Conservation (phyloP, 2,888 invertebrate species). For the Phalera bucephala region DNA sequence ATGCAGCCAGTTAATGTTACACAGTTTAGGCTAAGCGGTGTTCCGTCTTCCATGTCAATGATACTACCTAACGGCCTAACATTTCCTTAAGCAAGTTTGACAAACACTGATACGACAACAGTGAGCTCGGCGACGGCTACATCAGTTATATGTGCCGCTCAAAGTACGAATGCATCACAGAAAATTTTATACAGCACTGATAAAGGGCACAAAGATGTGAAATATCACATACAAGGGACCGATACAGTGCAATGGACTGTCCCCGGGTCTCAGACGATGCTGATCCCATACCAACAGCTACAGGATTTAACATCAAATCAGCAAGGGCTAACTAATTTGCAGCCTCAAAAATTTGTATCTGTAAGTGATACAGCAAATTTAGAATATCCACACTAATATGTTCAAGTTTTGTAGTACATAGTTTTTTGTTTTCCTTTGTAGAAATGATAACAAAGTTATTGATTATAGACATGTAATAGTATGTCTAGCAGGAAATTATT, state of each 20-base stretch:
- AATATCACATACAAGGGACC: constrained; percentile 72
- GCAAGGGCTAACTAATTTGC: constrained; percentile 61
- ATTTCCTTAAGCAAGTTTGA: constrained; percentile 67
- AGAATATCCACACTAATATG: too few species aligned
- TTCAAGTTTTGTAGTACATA: too few species aligned
- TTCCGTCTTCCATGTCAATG: constrained; percentile 78
- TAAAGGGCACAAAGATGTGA: constrained; percentile 72
- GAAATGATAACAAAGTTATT: too few species aligned
- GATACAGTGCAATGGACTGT: constrained; percentile 74
- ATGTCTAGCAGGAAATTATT: too few species aligned
- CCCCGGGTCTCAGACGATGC: constrained; percentile 75
- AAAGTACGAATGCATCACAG: constrained; percentile 67
- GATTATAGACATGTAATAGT: too few species aligned
- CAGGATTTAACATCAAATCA: constrained; percentile 67
- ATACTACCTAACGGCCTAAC: constrained; percentile 67
- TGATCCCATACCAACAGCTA: constrained; percentile 74
- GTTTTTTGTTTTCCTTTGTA: too few species aligned
- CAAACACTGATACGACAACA: constrained; percentile 67
- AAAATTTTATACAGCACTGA: constrained; percentile 74
- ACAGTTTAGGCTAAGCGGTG: constrained; percentile 67
- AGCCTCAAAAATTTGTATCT: constrained; percentile 74
- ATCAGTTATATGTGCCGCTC: constrained; percentile 76
- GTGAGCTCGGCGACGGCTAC: constrained; percentile 70
- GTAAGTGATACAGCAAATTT: too few species aligned
- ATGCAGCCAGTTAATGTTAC: constrained; percentile 78